phyloP scores from a whole-genome alignment of 2,113 vertebrate species.

The Danionella cerebrum region DNA sequence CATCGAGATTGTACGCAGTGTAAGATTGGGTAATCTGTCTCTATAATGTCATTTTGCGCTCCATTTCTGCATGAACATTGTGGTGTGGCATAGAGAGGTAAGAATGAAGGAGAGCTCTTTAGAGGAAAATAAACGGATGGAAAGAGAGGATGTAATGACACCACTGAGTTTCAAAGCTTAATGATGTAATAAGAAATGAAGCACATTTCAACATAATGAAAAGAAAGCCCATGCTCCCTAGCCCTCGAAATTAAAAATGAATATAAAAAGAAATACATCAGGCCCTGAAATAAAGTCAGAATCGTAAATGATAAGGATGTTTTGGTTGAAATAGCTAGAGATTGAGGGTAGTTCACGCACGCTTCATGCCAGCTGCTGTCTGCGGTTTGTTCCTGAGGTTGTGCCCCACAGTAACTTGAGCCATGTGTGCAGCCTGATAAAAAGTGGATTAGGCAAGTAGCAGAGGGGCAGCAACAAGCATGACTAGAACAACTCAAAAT shows the following conservation, averaged over 20 bases:
- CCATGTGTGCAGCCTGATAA: conserved; percentile 32
- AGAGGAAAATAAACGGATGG: neutral
- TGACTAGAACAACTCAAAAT: neutral
- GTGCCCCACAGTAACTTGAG: conserved; percentile 30
- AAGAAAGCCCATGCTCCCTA: neutral
- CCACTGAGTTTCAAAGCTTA: conserved; percentile 14
- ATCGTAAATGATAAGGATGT: neutral
- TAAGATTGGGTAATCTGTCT: conserved; percentile 10
- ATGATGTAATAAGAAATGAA: conserved; percentile 31
- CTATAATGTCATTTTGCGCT: conserved; percentile 26
- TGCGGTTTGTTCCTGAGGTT: conserved; percentile 23
- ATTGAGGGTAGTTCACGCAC: neutral
- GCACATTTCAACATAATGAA: conserved; percentile 15
- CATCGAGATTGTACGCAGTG: neutral
- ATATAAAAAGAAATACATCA: conserved; percentile 3
- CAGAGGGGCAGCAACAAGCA: neutral
- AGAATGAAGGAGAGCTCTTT: conserved; percentile 18
- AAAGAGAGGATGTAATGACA: conserved; percentile 15
- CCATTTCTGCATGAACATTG: neutral
- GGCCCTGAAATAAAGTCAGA: neutral
- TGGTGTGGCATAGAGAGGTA: neutral
- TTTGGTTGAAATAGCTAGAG: neutral
- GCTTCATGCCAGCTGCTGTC: conserved; percentile 5
- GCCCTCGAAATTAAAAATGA: conserved; percentile 21
- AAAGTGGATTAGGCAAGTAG: conserved; percentile 22